Conservation (phyloP, 2,113 vertebrate genomes). For the Hemicordylus capensis region DNA sequence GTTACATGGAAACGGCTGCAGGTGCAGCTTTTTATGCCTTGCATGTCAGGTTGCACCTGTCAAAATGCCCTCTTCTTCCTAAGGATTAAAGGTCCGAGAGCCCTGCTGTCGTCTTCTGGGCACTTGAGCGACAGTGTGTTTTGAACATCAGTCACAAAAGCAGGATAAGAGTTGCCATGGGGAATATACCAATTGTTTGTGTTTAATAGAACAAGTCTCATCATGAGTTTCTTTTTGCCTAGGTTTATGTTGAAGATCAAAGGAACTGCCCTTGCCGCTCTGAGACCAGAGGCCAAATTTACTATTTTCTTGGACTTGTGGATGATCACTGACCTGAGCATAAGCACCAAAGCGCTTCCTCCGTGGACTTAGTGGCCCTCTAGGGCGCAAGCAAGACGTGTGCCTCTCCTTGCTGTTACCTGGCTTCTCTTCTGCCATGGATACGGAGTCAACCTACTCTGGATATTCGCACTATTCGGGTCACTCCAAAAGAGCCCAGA, state of each 20-base stretch:
- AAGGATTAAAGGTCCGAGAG: neutral
- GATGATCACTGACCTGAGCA: slow-evolving; percentile 44
- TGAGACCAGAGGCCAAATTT: slow-evolving; percentile 42
- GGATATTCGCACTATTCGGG: slow-evolving; percentile 96
- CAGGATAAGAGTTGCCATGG: neutral
- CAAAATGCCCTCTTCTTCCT: neutral
- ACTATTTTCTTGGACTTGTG: slow-evolving; percentile 17
- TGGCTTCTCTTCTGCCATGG: slow-evolving; percentile 82
- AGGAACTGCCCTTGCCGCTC: neutral
- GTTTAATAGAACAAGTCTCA: neutral
- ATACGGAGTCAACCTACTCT: slow-evolving; percentile 96
- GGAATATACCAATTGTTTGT: neutral
- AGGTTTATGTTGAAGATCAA: slow-evolving; percentile 45
- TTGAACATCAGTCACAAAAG: neutral
- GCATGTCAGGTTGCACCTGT: neutral
- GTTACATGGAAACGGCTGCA: neutral
- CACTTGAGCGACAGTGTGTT: neutral
- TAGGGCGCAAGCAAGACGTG: slow-evolving; percentile 30
- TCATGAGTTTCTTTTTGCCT: neutral
- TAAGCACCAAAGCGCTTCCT: slow-evolving; percentile 57
- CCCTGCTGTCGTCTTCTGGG: neutral
- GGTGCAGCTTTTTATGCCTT: neutral
- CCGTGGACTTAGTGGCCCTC: slow-evolving; percentile 39
- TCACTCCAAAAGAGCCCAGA: slow-evolving; percentile 92
- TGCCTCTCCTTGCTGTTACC: neutral